Evolutionary conservation across 2,888 invertebrate species (phyloP), one percentile per base, ranked within the genome.

Genomic region (Caenorhabditis sp.): DNA sequence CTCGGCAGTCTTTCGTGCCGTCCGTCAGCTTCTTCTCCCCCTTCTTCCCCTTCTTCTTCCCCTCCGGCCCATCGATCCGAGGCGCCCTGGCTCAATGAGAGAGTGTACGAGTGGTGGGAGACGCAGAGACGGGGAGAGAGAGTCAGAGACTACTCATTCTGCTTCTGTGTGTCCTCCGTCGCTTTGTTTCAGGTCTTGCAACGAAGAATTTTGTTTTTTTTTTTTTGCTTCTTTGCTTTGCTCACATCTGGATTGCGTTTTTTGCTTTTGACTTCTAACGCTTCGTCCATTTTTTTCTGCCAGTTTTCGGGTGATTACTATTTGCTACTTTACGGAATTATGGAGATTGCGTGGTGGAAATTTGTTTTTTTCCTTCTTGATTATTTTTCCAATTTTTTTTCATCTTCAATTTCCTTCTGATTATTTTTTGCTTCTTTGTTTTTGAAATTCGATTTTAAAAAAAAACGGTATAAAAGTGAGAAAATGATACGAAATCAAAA

Each of bases 51-150:
- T 6, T n/a, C 47, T 47, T 47, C 47, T 47, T 20, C 47, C 9
- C 40, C 40, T 40, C 3, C 40, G 13, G 40, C 15, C 47, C 47
- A 47, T 47, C 47, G 47, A 47, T 47, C 18, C 47, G 47, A n/a
- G 47, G 47, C 18, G 47, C 47, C 18, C 47, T 2, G 47, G n/a
- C n/a, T 18, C 47, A n/a, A n/a, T 15, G 40, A 40, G 40, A 47
- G 47, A 47, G 47, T 47, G 47, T 47, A 18, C 4, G 18, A 47
- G n/a, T 47, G 47, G 47, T 18, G 18, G 18, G 47, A 47, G 47
- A 20, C 47, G 47, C 47, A 47, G 47, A 47, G 18, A 40, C 6
- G 5, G 20, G 1, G 4, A 18, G 18, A 47, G 32, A 32, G 32
- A 32, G 32, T 40, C 40, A 15, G 13, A 3, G 9, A 11, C 40